A percentile compares a stretch with the other conserved stretches of the same genome.
Evolutionary conservation across 2,888 invertebrate species (phyloP).

Genomic region (Micoletzkya japonica): DNA sequence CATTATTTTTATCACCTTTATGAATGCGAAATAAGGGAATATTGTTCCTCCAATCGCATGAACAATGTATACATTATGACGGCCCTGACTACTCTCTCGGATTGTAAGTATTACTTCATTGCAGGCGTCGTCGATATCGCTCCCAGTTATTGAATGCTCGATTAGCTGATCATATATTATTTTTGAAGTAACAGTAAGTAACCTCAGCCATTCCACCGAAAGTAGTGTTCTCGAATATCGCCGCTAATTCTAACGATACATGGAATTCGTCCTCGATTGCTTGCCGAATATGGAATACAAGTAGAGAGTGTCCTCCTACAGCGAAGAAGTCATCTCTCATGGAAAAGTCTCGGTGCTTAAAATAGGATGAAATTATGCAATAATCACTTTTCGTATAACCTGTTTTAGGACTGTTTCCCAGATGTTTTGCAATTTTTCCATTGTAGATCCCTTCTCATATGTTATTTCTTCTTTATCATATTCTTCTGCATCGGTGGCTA

Average conservation of each 20-base stretch:
- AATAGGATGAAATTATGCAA: background rate
- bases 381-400: background rate
- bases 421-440: conserved; percentile 4
- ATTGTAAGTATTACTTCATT: conserved; percentile 14
- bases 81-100: conserved; percentile 33
- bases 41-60: conserved; percentile 62
- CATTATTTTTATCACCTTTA: conserved; percentile 3
- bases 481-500: background rate
- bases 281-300: conserved; percentile 44
- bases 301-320: conserved; percentile 54
- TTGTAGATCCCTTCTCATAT: conserved; percentile 7
- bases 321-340: conserved; percentile 40
- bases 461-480: background rate
- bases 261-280: conserved; percentile 38
- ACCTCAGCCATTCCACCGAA: conserved; percentile 30
- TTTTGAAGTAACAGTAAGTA: background rate
- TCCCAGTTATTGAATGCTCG: conserved; percentile 6
- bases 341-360: background rate
- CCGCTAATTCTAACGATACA: conserved; percentile 36
- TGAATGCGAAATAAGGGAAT: conserved; percentile 56
- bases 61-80: conserved; percentile 48
- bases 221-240: conserved; percentile 33
- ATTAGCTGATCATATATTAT: conserved; percentile 1
- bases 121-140: background rate
- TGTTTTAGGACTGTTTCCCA: background rate